A percentile compares a stretch with the other conserved stretches of the same genome.
Evolutionary conservation across 2,797 vertebrate species (phyloP).

Genomic region (Pygocentrus nattereri): DNA sequence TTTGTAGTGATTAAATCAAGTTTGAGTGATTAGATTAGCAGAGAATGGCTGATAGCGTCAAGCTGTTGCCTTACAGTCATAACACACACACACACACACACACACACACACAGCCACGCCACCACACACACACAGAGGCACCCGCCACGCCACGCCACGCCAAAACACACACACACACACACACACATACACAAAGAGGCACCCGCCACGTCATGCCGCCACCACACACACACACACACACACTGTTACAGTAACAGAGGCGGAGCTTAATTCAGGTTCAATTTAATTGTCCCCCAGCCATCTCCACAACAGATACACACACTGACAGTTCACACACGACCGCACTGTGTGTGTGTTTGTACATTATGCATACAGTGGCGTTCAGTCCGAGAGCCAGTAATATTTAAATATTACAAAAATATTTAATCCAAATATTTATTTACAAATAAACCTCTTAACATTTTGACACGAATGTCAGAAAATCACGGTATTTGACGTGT

Average conservation of each 20-base stretch:
- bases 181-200: conserved; percentile 6
- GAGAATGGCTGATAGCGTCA: conserved; percentile 27
- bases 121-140: conserved; percentile 21
- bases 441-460: too few relatives aligned
- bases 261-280: neutral
- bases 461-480: too few relatives aligned
- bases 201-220: conserved; percentile 7
- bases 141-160: too few relatives aligned
- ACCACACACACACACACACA: conserved; percentile 23
- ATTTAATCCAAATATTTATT: too few relatives aligned
- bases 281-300: neutral
- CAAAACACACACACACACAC: conserved; percentile 17
- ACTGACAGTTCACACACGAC: neutral
- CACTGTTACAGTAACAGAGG: neutral
- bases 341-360: neutral
- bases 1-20: neutral
- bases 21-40: conserved; percentile 37
- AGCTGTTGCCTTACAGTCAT: conserved; percentile 19
- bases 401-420: too few relatives aligned
- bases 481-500: too few relatives aligned
- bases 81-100: conserved; percentile 12
- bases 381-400: too few relatives aligned
- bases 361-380: too few relatives aligned
- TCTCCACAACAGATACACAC: neutral
- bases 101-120: conserved; percentile 15